These are phyloP conservation scores for Nothoprocta pentlandii DNA, from an alignment of 2,113 vertebrate species.

Conservation along the genomic window DNA sequence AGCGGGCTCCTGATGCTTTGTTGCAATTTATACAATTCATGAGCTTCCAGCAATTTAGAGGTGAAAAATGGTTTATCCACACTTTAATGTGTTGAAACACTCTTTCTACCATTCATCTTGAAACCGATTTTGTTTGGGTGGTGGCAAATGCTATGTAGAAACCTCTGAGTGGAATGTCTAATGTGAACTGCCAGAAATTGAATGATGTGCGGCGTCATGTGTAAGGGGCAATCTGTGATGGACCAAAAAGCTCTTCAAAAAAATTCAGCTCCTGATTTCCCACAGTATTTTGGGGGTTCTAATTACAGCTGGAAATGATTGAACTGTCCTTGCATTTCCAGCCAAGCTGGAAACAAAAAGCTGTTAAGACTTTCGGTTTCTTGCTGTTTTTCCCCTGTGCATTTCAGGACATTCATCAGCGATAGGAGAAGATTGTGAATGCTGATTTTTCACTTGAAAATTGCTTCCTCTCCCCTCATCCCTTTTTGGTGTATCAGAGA, in stretches of 20 bases:
- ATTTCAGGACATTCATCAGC: background rate
- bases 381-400: background rate
- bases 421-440: background rate
- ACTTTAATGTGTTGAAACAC: conserved; percentile 40
- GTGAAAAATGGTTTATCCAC: conserved; percentile 61
- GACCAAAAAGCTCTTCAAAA: background rate
- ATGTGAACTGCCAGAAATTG: background rate
- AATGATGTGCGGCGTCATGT: background rate
- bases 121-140: conserved; percentile 46
- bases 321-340: background rate
- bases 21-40: conserved; percentile 43
- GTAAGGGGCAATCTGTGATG: background rate
- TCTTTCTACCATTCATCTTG: conserved; percentile 40
- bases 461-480: background rate
- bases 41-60: conserved; percentile 51
- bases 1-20: conserved; percentile 12
- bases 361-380: background rate
- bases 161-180: conserved; percentile 12
- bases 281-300: background rate
- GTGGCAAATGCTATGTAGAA: background rate
- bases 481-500: conserved; percentile 11
- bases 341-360: background rate
- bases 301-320: background rate
- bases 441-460: conserved; percentile 45
- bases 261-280: conserved; percentile 6